Evolutionary conservation across 37 sponge, comb jelly and placozoan genomes (phyloP).

Genomic region (Halichondria panicea): DNA sequence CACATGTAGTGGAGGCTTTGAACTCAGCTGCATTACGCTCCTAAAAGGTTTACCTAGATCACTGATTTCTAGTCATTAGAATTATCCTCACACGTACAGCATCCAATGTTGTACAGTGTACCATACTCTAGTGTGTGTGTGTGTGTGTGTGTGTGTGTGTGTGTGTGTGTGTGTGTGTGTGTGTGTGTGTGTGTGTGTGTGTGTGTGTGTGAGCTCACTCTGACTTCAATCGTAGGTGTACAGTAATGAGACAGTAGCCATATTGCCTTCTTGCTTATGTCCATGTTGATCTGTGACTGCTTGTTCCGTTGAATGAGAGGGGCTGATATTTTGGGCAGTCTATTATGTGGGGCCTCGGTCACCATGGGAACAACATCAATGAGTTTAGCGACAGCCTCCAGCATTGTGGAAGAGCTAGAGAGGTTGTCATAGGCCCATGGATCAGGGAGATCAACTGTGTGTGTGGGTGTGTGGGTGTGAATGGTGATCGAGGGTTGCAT

Average conservation of each 20-base stretch:
- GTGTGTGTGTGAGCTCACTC: slow-evolving; percentile 1
- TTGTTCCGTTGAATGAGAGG: neutral
- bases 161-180: no score
- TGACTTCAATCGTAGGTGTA: slow-evolving; percentile 17
- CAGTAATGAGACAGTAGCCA: slow-evolving; percentile 32
- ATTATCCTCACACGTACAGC: no score
- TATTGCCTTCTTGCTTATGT: slow-evolving; percentile 24
- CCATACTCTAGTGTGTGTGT: no score
- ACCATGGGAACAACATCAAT: slow-evolving; percentile 4
- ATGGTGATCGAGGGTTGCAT: no score
- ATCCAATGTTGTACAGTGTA: no score
- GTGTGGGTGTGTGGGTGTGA: no score
- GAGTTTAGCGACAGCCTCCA: slow-evolving; percentile 50
- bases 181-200: no score
- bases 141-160: no score
- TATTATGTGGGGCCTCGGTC: neutral
- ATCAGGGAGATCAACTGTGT: slow-evolving; percentile 41
- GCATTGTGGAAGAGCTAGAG: slow-evolving; percentile 16
- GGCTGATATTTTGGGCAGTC: neutral
- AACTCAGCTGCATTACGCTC: no score
- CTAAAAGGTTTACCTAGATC: no score
- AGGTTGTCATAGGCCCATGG: slow-evolving; percentile 37
- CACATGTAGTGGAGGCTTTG: no score
- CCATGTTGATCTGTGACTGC: slow-evolving; percentile 10
- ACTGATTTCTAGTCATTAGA: no score